These are phyloP conservation scores for Lophochroa leadbeateri DNA, from an alignment of 2,113 vertebrate species.

Conservation along the genomic window DNA sequence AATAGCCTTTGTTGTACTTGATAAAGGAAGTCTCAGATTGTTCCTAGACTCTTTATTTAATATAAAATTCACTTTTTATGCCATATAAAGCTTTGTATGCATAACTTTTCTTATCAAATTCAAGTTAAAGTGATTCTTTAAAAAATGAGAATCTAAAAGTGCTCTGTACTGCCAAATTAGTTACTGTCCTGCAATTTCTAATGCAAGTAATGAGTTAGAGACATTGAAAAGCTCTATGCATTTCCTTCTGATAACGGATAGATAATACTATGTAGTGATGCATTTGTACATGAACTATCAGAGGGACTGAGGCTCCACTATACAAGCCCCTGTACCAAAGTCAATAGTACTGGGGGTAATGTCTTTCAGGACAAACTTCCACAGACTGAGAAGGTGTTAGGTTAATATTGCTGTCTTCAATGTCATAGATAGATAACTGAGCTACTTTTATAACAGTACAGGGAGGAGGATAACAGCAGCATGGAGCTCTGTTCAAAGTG, in stretches of 20 bases:
- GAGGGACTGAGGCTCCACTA: not conserved
- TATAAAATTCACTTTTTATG: rapidly evolving
- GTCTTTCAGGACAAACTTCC: not conserved
- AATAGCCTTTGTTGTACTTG: not conserved
- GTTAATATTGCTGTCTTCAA: not conserved
- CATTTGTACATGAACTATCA: not conserved
- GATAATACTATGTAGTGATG: not conserved
- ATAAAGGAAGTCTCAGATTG: not conserved
- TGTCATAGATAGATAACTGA: not conserved
- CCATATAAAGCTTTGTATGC: not conserved
- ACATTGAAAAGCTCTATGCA: not conserved
- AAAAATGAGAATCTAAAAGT: not conserved
- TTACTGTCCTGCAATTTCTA: not conserved
- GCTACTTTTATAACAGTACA: not conserved
- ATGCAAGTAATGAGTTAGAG: not conserved
- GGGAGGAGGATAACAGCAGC: not conserved
- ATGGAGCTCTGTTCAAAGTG: not conserved
- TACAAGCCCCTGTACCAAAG: not conserved
- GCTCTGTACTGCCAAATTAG: not conserved
- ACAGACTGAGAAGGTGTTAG: not conserved
- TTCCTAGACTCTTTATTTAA: not conserved
- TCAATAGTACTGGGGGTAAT: not conserved
- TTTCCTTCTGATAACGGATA: not conserved
- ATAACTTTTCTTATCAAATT: not conserved
- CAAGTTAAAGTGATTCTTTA: not conserved